These are phyloP conservation scores for Chondrilla cf. caribensis DNA, from an alignment of 37 sponge, comb jelly and placozoan genomes.

Conservation along the genomic window DNA sequence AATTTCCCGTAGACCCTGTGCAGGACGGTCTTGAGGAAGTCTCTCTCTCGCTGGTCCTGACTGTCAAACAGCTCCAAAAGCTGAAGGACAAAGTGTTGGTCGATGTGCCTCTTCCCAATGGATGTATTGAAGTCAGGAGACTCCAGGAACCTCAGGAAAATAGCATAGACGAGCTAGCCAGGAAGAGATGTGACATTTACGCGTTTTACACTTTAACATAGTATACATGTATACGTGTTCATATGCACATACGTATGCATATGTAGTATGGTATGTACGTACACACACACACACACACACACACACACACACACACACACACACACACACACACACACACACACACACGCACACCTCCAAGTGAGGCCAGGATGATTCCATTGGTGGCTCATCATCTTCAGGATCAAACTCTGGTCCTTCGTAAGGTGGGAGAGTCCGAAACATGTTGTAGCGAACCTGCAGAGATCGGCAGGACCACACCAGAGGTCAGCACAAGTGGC, in stretches of 20 bases:
- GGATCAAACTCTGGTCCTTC: slow-evolving; percentile 87
- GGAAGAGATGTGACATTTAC: not conserved
- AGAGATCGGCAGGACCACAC: not conserved
- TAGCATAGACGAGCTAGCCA: slow-evolving; percentile 82
- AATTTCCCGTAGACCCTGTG: slow-evolving; percentile 99
- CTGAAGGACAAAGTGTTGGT: slow-evolving; percentile 87
- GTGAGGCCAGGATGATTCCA: slow-evolving; percentile 98
- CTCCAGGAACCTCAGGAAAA: slow-evolving; percentile 93
- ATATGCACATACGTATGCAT: not conserved
- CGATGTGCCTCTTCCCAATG: slow-evolving; percentile 87
- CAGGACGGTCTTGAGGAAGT: slow-evolving; percentile 92
- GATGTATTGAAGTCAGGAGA: slow-evolving; percentile 91
- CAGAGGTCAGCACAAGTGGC: too few species aligned
- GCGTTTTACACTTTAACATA: not conserved
- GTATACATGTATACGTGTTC: slow-evolving; percentile 1
- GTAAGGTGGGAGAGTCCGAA: slow-evolving; percentile 71
- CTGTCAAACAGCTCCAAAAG: slow-evolving; percentile 95
- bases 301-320: slow-evolving; percentile 25
- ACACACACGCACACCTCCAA: slow-evolving; percentile 87
- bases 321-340: slow-evolving; percentile 1
- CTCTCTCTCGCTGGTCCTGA: slow-evolving; percentile 96
- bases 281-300: not conserved
- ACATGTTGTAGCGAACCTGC: slow-evolving; percentile 58
- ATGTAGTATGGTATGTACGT: not conserved
- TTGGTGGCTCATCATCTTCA: slow-evolving; percentile 97